These are phyloP conservation scores for Timema podura DNA, from an alignment of 2,888 invertebrate species.

Conservation along the genomic window DNA sequence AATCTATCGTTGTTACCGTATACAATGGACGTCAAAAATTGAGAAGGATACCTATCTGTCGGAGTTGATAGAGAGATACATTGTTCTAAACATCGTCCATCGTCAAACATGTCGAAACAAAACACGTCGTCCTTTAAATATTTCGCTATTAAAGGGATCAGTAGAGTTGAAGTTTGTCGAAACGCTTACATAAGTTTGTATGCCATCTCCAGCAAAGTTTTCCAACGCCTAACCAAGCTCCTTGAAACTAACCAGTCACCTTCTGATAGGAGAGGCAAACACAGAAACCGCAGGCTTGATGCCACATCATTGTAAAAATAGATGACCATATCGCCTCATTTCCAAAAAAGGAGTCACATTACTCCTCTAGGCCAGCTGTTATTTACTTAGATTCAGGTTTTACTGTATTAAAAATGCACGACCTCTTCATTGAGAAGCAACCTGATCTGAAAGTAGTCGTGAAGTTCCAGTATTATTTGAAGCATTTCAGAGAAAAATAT, in stretches of 20 bases:
- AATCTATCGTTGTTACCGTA: neutral
- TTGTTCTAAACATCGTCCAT: conserved; percentile 9
- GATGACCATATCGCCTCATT: conserved; percentile 6
- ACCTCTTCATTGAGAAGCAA: neutral
- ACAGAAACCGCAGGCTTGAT: too few species aligned
- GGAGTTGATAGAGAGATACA: neutral
- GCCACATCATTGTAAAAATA: neutral
- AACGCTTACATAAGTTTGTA: conserved; percentile 19
- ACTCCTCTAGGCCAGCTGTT: neutral
- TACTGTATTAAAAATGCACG: neutral
- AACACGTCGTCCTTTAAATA: neutral
- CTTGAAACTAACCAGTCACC: neutral
- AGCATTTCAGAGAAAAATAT: conserved; percentile 6
- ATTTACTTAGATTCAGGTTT: conserved; percentile 4
- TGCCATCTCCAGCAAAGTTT: conserved; percentile 1
- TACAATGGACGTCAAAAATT: neutral
- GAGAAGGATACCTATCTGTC: too few species aligned
- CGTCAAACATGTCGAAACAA: neutral
- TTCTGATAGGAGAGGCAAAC: neutral
- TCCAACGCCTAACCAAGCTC: conserved; percentile 18
- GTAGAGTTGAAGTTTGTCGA: conserved; percentile 13
- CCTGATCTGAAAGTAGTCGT: neutral
- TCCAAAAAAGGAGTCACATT: conserved; percentile 3
- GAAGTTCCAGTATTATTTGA: conserved; percentile 4
- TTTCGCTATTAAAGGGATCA: neutral